phyloP scores from a whole-genome alignment of 2,888 invertebrate genomes.

The Yponomeuta sedellus region DNA sequence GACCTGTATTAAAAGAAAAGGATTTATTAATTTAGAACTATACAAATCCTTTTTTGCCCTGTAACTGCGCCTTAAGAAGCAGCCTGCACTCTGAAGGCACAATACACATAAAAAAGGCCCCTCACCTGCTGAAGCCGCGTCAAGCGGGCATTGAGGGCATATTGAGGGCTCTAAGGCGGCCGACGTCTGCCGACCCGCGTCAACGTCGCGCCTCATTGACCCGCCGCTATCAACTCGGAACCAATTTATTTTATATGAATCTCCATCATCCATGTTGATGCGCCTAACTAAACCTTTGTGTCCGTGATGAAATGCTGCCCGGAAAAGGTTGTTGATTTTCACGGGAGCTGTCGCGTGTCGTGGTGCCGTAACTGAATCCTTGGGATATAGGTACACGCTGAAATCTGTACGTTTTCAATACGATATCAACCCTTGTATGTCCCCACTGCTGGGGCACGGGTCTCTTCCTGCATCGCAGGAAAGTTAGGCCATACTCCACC shows the following conservation, averaged over 20 bases:
- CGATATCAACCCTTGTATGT: too few species aligned
- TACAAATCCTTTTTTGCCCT: too few species aligned
- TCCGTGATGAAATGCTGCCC: background rate
- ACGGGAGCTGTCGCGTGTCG: background rate
- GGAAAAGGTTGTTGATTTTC: background rate
- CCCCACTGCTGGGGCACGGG: too few species aligned
- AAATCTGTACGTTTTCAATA: too few species aligned
- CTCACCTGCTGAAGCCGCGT: background rate
- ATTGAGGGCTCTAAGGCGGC: background rate
- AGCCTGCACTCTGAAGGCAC: too few species aligned
- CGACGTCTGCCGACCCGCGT: constrained; percentile 49
- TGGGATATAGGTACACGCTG: too few species aligned
- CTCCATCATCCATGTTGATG: constrained; percentile 34
- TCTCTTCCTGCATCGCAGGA: too few species aligned
- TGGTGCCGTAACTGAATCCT: background rate
- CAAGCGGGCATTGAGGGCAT: constrained; percentile 5
- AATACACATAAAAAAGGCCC: background rate
- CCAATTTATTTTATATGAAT: constrained; percentile 73
- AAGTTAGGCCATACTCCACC: too few species aligned
- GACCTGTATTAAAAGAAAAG: too few species aligned
- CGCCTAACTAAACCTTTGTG: constrained; percentile 26
- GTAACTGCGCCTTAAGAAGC: too few species aligned
- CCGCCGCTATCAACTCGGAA: constrained; percentile 61
- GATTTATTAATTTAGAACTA: too few species aligned
- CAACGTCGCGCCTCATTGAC: constrained; percentile 73